Evolutionary conservation across 1,140 invertebrate species (phyloP).

Genomic region (Manduca sexta): DNA sequence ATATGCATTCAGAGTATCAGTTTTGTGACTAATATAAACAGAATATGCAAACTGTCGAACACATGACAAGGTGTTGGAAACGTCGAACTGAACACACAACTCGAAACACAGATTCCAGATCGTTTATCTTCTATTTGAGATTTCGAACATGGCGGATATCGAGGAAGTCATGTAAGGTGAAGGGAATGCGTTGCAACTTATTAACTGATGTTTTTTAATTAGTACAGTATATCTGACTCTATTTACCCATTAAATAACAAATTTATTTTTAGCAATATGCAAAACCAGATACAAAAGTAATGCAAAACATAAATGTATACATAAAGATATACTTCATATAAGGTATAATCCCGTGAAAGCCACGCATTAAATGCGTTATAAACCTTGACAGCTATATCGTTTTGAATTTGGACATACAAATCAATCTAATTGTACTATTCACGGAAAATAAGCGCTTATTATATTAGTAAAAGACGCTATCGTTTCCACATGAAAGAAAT

Average conservation of each 20-base stretch:
- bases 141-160: not conserved
- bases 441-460: slow-evolving; percentile 31
- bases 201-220: too few relatives aligned
- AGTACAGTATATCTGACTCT: too few relatives aligned
- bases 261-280: too few relatives aligned
- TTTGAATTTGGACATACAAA: slow-evolving; percentile 32
- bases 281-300: too few relatives aligned
- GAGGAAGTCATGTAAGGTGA: too few relatives aligned
- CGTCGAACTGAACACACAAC: not conserved
- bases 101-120: not conserved
- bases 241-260: too few relatives aligned
- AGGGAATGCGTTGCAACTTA: too few relatives aligned
- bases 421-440: slow-evolving; percentile 44
- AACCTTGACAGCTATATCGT: slow-evolving; percentile 30
- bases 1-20: slow-evolving; percentile 42
- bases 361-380: slow-evolving; percentile 24
- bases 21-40: slow-evolving; percentile 11
- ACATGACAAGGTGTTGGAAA: slow-evolving; percentile 1
- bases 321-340: too few relatives aligned
- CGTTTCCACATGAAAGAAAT: slow-evolving; percentile 3
- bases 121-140: not conserved
- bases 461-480: slow-evolving; percentile 6
- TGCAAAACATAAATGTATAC: too few relatives aligned
- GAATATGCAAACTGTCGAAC: slow-evolving; percentile 13
- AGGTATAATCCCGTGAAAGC: too few relatives aligned